phyloP scores from a whole-genome alignment of 2,888 invertebrate genomes.

The Trichacis sp. region DNA sequence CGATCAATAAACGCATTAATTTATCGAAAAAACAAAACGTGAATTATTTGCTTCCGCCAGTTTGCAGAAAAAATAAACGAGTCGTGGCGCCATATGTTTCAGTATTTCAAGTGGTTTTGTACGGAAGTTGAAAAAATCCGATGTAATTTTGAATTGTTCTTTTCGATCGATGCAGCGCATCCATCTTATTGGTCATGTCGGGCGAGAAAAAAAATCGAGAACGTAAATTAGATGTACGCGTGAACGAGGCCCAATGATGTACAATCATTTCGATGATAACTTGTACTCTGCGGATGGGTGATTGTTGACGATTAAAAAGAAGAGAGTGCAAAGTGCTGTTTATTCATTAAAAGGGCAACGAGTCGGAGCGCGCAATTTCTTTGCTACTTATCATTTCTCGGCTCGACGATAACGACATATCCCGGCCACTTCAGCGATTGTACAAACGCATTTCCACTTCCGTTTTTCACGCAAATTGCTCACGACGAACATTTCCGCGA shows the following conservation, averaged over 20 bases:
- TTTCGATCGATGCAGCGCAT: constrained; percentile 13
- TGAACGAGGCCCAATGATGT: constrained; percentile 23
- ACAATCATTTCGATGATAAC: constrained; percentile 23
- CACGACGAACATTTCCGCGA: constrained; percentile 21
- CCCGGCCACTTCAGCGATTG: constrained; percentile 7
- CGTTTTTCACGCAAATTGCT: constrained; percentile 29
- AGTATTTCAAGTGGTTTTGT: neutral
- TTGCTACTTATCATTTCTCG: constrained; percentile 1
- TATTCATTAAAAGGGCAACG: constrained; percentile 8
- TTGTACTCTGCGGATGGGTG: constrained; percentile 5
- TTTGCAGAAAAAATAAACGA: no score
- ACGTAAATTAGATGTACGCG: no score
- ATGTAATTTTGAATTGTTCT: no score
- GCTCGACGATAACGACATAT: constrained; percentile 8
- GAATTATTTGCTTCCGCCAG: no score
- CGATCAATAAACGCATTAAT: neutral
- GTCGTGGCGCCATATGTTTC: no score
- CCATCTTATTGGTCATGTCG: no score
- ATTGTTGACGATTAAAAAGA: constrained; percentile 1
- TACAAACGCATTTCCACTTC: constrained; percentile 16
- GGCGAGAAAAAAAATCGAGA: no score
- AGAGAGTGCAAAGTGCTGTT: constrained; percentile 12
- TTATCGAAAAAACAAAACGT: no score
- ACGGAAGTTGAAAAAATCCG: no score
- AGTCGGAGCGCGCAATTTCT: constrained; percentile 12